Conservation (phyloP, 2,797 vertebrate genomes). For the Sylvilagus floridanus region DNA sequence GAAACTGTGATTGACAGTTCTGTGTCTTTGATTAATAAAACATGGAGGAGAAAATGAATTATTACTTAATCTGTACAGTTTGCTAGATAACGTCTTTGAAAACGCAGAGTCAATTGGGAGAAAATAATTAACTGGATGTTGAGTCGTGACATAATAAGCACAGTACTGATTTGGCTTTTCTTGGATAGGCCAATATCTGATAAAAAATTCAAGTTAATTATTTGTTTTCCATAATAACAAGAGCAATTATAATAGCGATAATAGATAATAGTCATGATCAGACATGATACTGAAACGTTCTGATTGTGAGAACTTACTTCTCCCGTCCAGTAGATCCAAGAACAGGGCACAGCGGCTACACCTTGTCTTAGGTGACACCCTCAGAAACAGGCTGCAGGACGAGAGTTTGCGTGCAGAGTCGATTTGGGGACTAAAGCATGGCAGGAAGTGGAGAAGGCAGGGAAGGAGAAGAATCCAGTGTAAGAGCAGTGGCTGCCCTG, state of each 20-base stretch:
- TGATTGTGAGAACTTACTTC: neutral
- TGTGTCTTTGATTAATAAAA: conserved; percentile 82
- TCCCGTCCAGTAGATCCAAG: neutral
- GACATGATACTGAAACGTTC: neutral
- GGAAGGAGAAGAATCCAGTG: neutral
- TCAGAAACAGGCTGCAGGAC: neutral
- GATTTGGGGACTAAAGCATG: neutral
- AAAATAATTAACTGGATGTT: conserved; percentile 63
- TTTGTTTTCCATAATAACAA: conserved; percentile 24
- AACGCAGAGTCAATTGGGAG: conserved; percentile 47
- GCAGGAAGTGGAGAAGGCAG: neutral
- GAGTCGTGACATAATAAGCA: neutral
- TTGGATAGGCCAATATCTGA: neutral
- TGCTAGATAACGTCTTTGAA: conserved; percentile 78
- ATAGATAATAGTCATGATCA: neutral
- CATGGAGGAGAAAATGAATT: conserved; percentile 79
- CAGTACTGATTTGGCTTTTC: neutral
- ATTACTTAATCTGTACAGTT: conserved; percentile 76
- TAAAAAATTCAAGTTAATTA: neutral
- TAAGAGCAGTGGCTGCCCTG: neutral
- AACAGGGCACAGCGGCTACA: neutral
- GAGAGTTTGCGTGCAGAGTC: neutral
- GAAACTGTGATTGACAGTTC: conserved; percentile 71
- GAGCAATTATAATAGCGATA: neutral
- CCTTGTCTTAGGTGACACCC: neutral